Evolutionary conservation across 2,113 vertebrate genomes (phyloP), one percentile per base, ranked within the genome.

Genomic region (Thinocorus orbignyianus): DNA sequence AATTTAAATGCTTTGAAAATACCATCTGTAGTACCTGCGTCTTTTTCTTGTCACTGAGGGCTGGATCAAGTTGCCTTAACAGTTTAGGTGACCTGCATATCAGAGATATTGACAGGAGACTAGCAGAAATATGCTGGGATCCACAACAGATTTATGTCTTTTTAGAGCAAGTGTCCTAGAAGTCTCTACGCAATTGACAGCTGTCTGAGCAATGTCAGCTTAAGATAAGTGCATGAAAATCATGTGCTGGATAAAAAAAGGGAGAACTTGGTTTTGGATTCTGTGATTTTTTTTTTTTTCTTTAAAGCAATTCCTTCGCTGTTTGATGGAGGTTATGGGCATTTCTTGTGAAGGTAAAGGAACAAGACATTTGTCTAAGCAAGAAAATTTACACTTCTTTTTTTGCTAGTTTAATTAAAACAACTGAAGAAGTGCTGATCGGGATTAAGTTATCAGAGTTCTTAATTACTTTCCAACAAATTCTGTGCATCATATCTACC

Each of bases 1-100:
- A 91, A 44, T 81, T 88, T 35, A 92, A 96, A 69, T 88, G 41
- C 33, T 85, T 79, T 96, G 82, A 93, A 92, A 90, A 77, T 62
- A 55, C 44, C 13, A 41, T 9, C 30, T 76, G 46, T 81, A 39
- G 39, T 28, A 37, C 6, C 0, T 35, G 39, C 24, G n/a, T 65
- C 23, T 78, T 84, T 65, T 83, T 68, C 33, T 87, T 85, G 52
- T 82, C 66, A 48, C 42, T 30, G 41, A 54, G 57, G 69, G 30
- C 65, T 89, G 83, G 26, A 74, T 92, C 31, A 46, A 49, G 42
- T 83, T 86, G 55, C 13, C 13, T 54, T 54, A 70, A 46, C 23
- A 2, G 46, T 48, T 69, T 7, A 68, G 52, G 74, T 85, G 57
- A 37, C 54, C 66, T 70, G 66, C 37, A 5, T 57, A 24, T 72